These are phyloP conservation scores for Enteromius paludinosus DNA, from an alignment of 2,797 vertebrate species.

Conservation along the genomic window DNA sequence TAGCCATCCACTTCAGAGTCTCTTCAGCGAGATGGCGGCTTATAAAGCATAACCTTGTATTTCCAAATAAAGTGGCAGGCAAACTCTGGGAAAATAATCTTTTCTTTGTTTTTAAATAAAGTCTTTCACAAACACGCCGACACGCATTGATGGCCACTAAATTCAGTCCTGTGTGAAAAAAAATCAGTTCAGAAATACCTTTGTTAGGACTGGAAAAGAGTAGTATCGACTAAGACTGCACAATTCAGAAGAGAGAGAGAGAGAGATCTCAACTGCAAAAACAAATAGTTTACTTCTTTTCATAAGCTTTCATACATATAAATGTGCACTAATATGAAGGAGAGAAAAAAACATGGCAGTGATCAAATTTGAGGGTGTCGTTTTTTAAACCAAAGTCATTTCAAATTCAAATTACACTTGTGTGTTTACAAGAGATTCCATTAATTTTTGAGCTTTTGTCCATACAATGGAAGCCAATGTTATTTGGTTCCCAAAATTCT, in stretches of 20 bases:
- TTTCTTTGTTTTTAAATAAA: constrained; percentile 46
- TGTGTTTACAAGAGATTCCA: constrained; percentile 11
- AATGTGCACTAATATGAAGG: not conserved
- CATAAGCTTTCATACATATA: not conserved
- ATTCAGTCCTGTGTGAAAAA: constrained; percentile 6
- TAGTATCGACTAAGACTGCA: not conserved
- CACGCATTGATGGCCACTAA: constrained; percentile 33
- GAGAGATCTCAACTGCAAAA: not conserved
- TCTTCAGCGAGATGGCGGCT: constrained; percentile 82
- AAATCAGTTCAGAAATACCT: constrained; percentile 33
- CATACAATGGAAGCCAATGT: not conserved
- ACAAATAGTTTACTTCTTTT: not conserved
- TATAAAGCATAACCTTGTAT: constrained; percentile 84
- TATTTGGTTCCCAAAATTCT: not conserved
- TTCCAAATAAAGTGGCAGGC: constrained; percentile 77
- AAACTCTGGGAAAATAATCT: constrained; percentile 53
- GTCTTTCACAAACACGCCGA: constrained; percentile 48
- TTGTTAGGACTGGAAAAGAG: constrained; percentile 38
- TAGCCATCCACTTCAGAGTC: constrained; percentile 77
- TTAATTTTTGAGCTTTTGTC: not conserved
- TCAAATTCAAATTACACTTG: not conserved
- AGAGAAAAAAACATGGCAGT: not conserved
- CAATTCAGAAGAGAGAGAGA: not conserved
- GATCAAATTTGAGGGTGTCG: not conserved
- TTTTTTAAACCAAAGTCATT: not conserved